phyloP scores from a whole-genome alignment of 2,797 vertebrate genomes.

The Poliocrania exsul region DNA sequence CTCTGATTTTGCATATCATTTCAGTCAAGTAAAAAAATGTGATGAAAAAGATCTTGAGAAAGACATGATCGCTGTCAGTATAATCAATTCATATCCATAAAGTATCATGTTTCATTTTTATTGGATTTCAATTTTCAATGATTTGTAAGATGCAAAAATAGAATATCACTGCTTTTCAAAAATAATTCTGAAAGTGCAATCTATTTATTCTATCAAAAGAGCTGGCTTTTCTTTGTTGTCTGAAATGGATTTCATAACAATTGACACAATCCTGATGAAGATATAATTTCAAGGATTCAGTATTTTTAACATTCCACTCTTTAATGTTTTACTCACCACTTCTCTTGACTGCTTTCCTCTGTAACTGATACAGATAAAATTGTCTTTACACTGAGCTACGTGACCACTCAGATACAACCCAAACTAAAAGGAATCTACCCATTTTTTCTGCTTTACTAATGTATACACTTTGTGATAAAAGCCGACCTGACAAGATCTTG shows the following conservation, averaged over 20 bases:
- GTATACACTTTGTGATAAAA: neutral
- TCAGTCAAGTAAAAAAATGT: neutral
- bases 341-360: neutral
- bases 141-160: neutral
- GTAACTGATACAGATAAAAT: neutral
- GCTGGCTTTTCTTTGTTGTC: accelerated
- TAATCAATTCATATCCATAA: neutral
- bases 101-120: neutral
- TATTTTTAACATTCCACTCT: neutral
- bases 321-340: neutral
- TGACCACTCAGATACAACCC: neutral
- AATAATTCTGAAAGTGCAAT: neutral
- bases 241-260: neutral
- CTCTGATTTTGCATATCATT: neutral
- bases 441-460: neutral
- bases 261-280: neutral
- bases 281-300: neutral
- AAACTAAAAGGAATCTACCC: neutral
- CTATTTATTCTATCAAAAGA: neutral
- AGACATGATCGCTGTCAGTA: neutral
- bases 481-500: neutral
- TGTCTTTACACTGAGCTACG: neutral
- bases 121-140: neutral
- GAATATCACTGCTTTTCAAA: neutral
- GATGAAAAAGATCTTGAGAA: neutral